Evolutionary conservation across 23 tunicate species (phyloP).

Genomic region (Corella eumyota): DNA sequence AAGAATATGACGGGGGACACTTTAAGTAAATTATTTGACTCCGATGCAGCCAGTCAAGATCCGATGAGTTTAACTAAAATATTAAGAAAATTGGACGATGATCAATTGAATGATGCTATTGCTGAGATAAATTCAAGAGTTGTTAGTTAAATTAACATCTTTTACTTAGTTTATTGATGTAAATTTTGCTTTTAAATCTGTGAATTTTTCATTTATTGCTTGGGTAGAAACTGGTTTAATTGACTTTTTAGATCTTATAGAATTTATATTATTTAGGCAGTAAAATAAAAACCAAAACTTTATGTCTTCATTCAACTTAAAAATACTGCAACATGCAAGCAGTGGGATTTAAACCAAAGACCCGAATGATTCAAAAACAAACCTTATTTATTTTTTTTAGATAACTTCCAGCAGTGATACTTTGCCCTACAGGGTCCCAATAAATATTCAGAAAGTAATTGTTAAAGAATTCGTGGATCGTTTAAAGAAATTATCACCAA

Average conservation of each 20-base stretch:
- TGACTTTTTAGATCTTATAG: too few species aligned
- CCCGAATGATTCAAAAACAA: background rate
- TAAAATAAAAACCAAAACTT: too few species aligned
- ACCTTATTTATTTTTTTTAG: background rate
- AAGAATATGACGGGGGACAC: background rate
- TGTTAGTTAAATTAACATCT: background rate
- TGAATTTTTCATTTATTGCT: background rate
- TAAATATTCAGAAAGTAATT: background rate
- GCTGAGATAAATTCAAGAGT: background rate
- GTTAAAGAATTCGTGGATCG: background rate
- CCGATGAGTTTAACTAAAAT: background rate
- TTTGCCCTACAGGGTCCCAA: background rate
- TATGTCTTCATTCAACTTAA: too few species aligned
- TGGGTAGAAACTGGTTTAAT: background rate
- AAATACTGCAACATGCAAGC: too few species aligned
- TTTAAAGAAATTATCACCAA: background rate
- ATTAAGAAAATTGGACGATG: background rate
- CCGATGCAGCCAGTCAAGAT: background rate
- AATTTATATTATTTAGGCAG: too few species aligned
- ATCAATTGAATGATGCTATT: background rate
- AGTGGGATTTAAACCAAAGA: too few species aligned
- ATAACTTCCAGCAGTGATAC: background rate
- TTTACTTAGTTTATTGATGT: too few species aligned
- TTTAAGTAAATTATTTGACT: background rate
- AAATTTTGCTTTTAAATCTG: too few species aligned